These are phyloP conservation scores for Polydrusus tereticollis DNA, from an alignment of 2,888 invertebrate species.

Conservation along the genomic window DNA sequence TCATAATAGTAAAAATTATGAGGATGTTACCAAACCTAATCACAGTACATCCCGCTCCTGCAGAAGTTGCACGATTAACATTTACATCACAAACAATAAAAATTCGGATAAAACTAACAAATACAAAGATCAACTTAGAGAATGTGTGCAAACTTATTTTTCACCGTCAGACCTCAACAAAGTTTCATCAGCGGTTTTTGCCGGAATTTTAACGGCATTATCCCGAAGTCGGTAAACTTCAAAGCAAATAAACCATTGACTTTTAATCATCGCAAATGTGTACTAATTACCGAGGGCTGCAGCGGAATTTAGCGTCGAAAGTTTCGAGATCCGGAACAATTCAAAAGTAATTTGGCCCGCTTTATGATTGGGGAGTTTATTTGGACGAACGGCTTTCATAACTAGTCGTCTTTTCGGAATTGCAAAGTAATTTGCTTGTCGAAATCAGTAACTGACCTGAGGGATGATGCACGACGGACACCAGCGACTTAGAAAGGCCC, in stretches of 20 bases:
- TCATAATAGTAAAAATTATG: no score
- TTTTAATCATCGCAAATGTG: conserved; percentile 29
- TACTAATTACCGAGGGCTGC: conserved; percentile 28
- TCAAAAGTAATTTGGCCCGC: conserved; percentile 25
- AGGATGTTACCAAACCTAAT: no score
- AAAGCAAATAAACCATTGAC: conserved; percentile 17
- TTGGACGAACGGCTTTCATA: not conserved
- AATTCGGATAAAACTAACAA: no score
- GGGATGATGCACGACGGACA: no score
- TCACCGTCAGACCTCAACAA: not conserved
- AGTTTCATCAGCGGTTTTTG: not conserved
- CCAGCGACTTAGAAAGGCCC: no score
- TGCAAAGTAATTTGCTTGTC: not conserved
- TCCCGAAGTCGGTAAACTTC: not conserved
- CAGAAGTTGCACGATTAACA: no score
- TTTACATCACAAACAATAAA: no score
- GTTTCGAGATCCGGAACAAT: conserved; percentile 30
- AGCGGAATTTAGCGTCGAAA: conserved; percentile 26
- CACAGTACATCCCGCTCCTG: no score
- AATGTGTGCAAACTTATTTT: no score
- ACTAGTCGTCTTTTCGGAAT: not conserved
- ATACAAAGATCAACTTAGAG: no score
- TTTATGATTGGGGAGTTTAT: conserved; percentile 29
- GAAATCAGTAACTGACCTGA: no score
- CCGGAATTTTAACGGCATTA: not conserved